These are phyloP conservation scores for Riptortus pedestris DNA, from an alignment of 1,140 invertebrate genomes.

Conservation along the genomic window DNA sequence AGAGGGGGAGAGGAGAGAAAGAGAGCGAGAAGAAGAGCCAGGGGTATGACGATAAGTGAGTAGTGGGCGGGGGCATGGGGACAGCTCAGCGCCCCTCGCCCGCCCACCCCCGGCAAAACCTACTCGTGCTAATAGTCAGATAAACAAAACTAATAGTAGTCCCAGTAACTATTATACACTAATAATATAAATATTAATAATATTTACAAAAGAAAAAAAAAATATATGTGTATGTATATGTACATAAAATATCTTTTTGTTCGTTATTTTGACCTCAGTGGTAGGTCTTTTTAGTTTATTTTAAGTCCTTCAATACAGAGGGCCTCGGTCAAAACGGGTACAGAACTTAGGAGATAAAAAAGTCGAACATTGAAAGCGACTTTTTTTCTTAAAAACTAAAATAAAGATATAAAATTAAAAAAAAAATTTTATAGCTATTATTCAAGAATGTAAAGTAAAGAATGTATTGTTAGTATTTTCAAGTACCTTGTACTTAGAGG, in stretches of 20 bases:
- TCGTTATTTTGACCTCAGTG: constrained; percentile 2
- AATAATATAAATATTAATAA: not conserved
- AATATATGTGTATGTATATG: not conserved
- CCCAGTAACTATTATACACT: not conserved
- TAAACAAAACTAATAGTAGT: not conserved
- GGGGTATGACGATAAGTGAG: constrained; percentile 4
- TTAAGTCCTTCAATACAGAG: constrained; percentile 28
- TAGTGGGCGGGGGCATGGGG: constrained; percentile 2
- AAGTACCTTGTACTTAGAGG: not conserved
- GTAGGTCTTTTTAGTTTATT: constrained; percentile 25
- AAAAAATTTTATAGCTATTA: constrained; percentile 18
- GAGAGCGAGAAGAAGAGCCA: too few species aligned
- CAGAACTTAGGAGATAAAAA: constrained; percentile 20
- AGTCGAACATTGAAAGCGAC: constrained; percentile 5
- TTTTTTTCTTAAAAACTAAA: constrained; percentile 22
- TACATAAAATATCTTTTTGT: not conserved
- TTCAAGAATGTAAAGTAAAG: constrained; percentile 1
- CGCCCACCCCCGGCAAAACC: not conserved
- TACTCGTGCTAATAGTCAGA: not conserved
- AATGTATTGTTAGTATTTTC: constrained; percentile 24
- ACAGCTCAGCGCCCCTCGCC: constrained; percentile 2
- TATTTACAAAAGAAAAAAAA: not conserved
- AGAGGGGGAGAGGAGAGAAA: too few species aligned
- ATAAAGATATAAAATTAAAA: constrained; percentile 10
- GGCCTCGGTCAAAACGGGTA: constrained; percentile 30